Base-by-base conservation (phyloP, 1,140 invertebrate genomes). In the Zaprionus africanus region DNA sequence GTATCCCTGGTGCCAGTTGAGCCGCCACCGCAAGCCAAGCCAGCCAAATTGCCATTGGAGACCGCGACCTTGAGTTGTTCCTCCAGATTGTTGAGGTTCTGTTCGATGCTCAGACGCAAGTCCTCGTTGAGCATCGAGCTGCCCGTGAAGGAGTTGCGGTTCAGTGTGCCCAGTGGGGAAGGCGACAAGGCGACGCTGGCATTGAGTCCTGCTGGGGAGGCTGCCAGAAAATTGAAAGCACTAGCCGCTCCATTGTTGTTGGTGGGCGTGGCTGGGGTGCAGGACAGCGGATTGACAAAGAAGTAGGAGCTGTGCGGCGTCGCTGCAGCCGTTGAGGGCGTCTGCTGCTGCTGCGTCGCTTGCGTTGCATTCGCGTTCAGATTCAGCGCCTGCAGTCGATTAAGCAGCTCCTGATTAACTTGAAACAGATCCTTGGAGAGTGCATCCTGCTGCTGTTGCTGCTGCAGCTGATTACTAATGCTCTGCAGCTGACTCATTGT, bases 51-150 rank as follows among this genome's bases (percentile, higher is more conserved):
- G 31, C 90, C 84, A 66, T 93, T 91, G 4, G 92, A 92, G 0
- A 95, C 94, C 1, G 94, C 94, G 24, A 95, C 79, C 34, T 95
- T 95, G 12, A 95, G 94, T 76, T 95, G 95, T 57, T 91, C 90
- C 68, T 91, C 91, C 34, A 92, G 56, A 19, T 63, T 86, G 46
- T 92, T 92, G n/a, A 92, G 77, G 60, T 92, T 92, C 60, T 92
- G 83, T 31, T 92, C 92, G 43, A 92, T 91, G 70, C 92, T 92
- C 28, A 92, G 59, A 1, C 90, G 78, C n/a, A 81, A 49, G 1
- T 90, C 81, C 56, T 91, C 91, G 28, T 92, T 86, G 7, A 86
- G 43, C 36, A 81, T 77, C 0, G 82, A 73, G 24, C 90, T 92
- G 22, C 90, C 82, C 0, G 91, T 76, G n/a, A 80, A 93, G 9